Evolutionary conservation across 2,113 vertebrate species (phyloP), one percentile per base, ranked within the genome.

Genomic region (Scortum barcoo): DNA sequence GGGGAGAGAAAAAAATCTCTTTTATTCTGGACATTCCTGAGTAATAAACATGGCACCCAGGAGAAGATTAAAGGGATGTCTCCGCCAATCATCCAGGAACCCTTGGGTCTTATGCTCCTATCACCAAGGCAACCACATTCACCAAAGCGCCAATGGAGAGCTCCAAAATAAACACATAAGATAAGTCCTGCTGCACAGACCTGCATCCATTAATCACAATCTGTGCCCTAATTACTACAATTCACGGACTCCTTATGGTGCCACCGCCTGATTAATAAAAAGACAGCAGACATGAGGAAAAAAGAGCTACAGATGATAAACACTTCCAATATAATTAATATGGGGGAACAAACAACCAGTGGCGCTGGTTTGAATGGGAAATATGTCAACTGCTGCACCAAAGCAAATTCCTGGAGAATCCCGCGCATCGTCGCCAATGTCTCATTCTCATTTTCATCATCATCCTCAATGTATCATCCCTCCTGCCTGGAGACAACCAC

Each of bases 121-220:
- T 92, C 84, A 89, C 92, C 90, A 90, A 73, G 92, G 87, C 81
- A 93, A 93, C 92, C 88, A 72, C 62, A 68, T 66, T 66, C 30
- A 46, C 63, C 51, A 67, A 66, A 74, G 73, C 68, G 53, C 67
- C 66, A 78, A 79, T 68, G 57, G 61, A 36, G 22, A 79, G 72
- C 36, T 75, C 66, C 36, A 83, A 72, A 86, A 91, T 62, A 88
- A 89, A 78, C 61, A 73, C 57, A 40, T 2, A 38, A 17, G 19
- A 4, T 26, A 24, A 54, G 26, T 7, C 46, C 44, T 22, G 51
- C 36, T 80, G 26, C 36, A 8, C 22, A 69, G 38, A 57, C 24
- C 20, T 11, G 54, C 19, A 28, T 80, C 62, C 30, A 85, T 67
- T 19, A 26, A 66, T 24, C 40, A 10, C 28, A 51, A 42, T 51